phyloP scores from a whole-genome alignment of 2,888 invertebrate genomes.

The Gandaritis pyraliata region DNA sequence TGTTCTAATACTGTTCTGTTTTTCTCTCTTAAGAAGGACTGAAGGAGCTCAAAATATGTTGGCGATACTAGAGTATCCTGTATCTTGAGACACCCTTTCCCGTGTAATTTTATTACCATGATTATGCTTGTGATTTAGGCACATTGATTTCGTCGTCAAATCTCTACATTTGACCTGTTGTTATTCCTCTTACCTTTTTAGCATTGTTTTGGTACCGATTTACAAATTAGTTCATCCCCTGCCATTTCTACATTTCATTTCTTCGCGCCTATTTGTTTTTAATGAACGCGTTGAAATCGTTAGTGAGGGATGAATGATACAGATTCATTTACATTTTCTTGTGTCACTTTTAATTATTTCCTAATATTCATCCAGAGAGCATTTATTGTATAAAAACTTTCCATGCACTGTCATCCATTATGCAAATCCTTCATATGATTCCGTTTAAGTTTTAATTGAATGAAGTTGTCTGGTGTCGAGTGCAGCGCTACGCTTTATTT shows the following conservation, averaged over 20 bases:
- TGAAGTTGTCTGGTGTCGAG: slow-evolving; percentile 48
- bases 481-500: slow-evolving; percentile 53
- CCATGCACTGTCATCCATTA: slow-evolving; percentile 33
- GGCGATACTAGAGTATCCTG: slow-evolving; percentile 50
- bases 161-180: slow-evolving; percentile 26
- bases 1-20: slow-evolving; percentile 28
- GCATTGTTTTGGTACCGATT: not conserved
- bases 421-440: slow-evolving; percentile 39
- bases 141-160: slow-evolving; percentile 35
- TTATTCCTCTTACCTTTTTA: slow-evolving; percentile 12
- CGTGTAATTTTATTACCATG: slow-evolving; percentile 41
- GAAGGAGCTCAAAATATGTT: slow-evolving; percentile 46
- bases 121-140: slow-evolving; percentile 35
- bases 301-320: no score
- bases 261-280: no score
- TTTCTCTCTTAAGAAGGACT: slow-evolving; percentile 26
- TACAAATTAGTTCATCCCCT: not conserved
- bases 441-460: slow-evolving; percentile 50
- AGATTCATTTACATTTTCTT: no score
- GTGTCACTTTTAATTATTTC: no score
- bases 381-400: slow-evolving; percentile 15
- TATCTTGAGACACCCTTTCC: slow-evolving; percentile 52
- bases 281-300: no score
- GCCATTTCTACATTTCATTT: no score
- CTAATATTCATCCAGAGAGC: not conserved